Evolutionary conservation across 2,113 vertebrate genomes (phyloP).

Genomic region (Bagarius yarrelli): DNA sequence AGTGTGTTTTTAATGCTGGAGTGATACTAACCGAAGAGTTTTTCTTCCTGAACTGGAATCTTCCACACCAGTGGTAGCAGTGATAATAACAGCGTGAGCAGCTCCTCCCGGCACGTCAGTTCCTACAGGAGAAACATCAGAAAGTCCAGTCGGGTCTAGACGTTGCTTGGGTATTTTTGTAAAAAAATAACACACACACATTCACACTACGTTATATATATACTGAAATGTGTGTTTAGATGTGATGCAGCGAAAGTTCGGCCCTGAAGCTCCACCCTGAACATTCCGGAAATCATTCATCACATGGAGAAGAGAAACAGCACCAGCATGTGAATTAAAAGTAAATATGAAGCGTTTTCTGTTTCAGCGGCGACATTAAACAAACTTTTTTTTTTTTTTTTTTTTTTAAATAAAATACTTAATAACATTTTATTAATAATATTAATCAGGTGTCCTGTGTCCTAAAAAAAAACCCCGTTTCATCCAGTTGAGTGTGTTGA

Average conservation of each 20-base stretch:
- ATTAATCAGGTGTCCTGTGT: too few species aligned
- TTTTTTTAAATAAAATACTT: too few species aligned
- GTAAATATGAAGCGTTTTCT: slow-evolving; percentile 46
- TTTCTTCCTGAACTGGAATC: slow-evolving; percentile 91
- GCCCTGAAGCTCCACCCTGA: slow-evolving; percentile 44
- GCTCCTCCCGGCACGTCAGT: slow-evolving; percentile 93
- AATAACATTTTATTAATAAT: too few species aligned
- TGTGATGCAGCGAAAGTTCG: background rate
- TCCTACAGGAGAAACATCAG: slow-evolving; percentile 71
- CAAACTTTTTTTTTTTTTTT: too few species aligned
- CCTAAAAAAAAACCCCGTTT: too few species aligned
- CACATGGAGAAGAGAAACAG: slow-evolving; percentile 60
- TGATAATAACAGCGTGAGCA: slow-evolving; percentile 89
- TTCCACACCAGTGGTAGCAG: slow-evolving; percentile 95
- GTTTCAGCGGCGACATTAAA: slow-evolving; percentile 17
- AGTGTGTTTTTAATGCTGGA: background rate
- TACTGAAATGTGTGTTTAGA: background rate
- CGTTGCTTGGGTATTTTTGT: background rate
- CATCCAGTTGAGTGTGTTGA: too few species aligned
- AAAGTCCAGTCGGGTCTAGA: slow-evolving; percentile 1
- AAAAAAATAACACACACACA: background rate
- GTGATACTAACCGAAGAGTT: slow-evolving; percentile 79
- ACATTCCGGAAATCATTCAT: slow-evolving; percentile 62
- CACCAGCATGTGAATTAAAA: slow-evolving; percentile 72
- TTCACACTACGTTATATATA: slow-evolving; percentile 25